Base-by-base conservation (phyloP, 2,113 vertebrate species). In the Hypomesus transpacificus region DNA sequence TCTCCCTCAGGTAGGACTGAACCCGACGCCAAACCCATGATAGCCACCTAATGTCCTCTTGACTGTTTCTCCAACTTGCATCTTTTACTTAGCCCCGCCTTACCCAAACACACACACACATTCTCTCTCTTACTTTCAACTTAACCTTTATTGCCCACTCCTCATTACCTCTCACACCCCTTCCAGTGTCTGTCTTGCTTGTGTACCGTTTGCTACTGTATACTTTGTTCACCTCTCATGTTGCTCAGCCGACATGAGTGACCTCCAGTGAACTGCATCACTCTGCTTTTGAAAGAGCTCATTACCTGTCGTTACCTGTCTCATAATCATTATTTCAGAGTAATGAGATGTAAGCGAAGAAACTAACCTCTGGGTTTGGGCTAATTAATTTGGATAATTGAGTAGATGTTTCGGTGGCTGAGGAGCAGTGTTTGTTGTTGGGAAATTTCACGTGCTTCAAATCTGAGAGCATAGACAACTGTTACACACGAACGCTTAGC, bases 1-100 rank as follows among this genome's bases (percentile, higher is more conserved):
- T 89, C 91, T 58, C 69, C 86, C 20, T 79, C 82, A 83, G 92
- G 92, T 94, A 89, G 75, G 24, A 26, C 24, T 26, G 24, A 26
- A 26, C 24, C 24, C 24, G 24, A 26, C 2, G 24, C 24, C 24
- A 26, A 26, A 26, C 24, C 24, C 2, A 26, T 26, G 24, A 3
- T 26, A 26, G 24, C 2, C 24, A 26, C 2, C 0, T 26, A 2
- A 26, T 26, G 24, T 26, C 24, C 24, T 26, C 24, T 26, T 26
- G 24, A 26, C 24, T 26, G 24, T 26, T 26, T 3, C 24, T 26
- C 24, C 24, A 16, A 31, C 60, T 13, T 20, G 22, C 26, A 14
- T 53, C n/a, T 6, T 16, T 16, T 66, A 22, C 64, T 46, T 6
- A 21, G 50, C 59, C 52, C 17, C 18, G 14, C 59, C 58, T 58